Percentiles rank a stretch among this genome's conserved stretches.
These are phyloP conservation scores for Cygnus olor DNA, from an alignment of 2,797 vertebrate species.

Conservation along the genomic window DNA sequence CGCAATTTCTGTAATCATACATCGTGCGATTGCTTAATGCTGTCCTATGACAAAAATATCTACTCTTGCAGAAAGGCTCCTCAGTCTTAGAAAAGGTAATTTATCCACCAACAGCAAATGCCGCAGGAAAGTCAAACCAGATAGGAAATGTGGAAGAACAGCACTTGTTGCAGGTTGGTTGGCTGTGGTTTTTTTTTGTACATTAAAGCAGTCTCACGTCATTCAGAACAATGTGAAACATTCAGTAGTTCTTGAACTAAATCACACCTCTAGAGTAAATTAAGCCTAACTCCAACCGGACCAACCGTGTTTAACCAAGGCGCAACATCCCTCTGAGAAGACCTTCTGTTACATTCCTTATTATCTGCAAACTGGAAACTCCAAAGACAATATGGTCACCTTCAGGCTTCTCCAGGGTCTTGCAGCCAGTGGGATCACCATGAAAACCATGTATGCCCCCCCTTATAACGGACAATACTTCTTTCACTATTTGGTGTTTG, in stretches of 20 bases:
- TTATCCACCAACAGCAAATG: neutral
- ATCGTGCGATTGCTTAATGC: neutral
- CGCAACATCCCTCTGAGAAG: neutral
- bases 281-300: neutral
- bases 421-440: neutral
- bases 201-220: neutral
- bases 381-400: neutral
- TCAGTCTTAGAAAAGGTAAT: neutral
- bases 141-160: neutral
- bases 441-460: neutral
- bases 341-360: neutral
- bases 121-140: neutral
- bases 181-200: neutral
- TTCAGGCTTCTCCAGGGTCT: neutral
- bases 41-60: neutral
- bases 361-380: neutral
- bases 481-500: too few species aligned
- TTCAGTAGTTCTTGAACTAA: neutral
- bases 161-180: neutral
- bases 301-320: neutral
- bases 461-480: neutral
- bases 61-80: neutral
- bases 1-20: neutral
- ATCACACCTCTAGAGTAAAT: neutral
- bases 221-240: neutral